phyloP scores from a whole-genome alignment of 1,140 invertebrate genomes.

The Drosophila auraria region DNA sequence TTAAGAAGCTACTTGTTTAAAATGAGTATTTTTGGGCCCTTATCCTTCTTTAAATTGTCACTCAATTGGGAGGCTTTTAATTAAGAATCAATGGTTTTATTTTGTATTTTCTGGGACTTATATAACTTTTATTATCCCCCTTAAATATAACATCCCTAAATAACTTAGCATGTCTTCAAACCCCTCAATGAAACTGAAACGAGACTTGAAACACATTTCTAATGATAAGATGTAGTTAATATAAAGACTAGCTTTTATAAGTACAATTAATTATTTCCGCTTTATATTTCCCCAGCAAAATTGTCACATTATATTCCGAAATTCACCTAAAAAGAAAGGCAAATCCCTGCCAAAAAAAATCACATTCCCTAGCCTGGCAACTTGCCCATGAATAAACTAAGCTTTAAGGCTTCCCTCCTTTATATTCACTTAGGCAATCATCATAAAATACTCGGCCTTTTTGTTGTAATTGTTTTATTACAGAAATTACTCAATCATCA shows the following conservation, averaged over 20 bases:
- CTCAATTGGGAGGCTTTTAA: background rate
- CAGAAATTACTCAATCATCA: slow-evolving; percentile 53
- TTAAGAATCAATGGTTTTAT: background rate
- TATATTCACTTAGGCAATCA: slow-evolving; percentile 44
- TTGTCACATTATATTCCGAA: too few relatives aligned
- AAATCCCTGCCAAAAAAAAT: background rate
- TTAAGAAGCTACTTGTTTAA: background rate
- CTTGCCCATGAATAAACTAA: background rate
- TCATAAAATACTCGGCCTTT: slow-evolving; percentile 24
- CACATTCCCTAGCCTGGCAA: background rate
- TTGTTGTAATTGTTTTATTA: slow-evolving; percentile 52
- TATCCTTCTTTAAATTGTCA: background rate
- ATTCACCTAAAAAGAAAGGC: too few relatives aligned
- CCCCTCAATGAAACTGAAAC: too few relatives aligned
- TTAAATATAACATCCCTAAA: too few relatives aligned
- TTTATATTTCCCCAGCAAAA: too few relatives aligned
- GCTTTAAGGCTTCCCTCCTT: background rate
- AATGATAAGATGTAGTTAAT: too few relatives aligned
- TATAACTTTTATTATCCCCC: too few relatives aligned
- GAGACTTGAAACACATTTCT: too few relatives aligned
- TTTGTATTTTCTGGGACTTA: background rate
- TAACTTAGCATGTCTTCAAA: too few relatives aligned
- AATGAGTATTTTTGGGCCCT: background rate
- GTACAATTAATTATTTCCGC: too few relatives aligned
- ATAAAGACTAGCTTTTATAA: too few relatives aligned